Evolutionary conservation across 2,113 vertebrate genomes (phyloP).

Genomic region (Pipra filicauda): DNA sequence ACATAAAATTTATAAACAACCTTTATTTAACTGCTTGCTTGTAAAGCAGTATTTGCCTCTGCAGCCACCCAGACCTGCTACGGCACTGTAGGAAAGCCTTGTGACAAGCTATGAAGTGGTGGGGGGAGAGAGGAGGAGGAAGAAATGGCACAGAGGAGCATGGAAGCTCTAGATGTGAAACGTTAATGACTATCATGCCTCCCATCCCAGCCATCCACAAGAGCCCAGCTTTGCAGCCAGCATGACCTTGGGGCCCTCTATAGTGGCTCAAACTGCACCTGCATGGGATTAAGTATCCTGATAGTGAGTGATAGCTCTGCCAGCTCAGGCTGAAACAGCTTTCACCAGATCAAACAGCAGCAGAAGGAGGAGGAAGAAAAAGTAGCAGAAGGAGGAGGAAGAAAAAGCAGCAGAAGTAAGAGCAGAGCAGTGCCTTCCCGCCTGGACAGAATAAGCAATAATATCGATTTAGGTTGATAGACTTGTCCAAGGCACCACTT

Average conservation of each 20-base stretch:
- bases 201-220: slow-evolving; percentile 32
- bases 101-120: background rate
- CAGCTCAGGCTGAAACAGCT: slow-evolving; percentile 48
- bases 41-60: slow-evolving; percentile 32
- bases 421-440: background rate
- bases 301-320: slow-evolving; percentile 61
- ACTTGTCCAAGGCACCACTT: slow-evolving; percentile 53
- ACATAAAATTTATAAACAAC: slow-evolving; percentile 24
- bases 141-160: background rate
- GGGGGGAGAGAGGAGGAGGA: background rate
- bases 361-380: background rate
- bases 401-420: slow-evolving; percentile 28
- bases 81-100: background rate
- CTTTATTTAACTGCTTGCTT: slow-evolving; percentile 10
- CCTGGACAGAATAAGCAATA: slow-evolving; percentile 37
- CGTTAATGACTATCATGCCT: background rate
- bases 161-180: slow-evolving; percentile 38
- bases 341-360: slow-evolving; percentile 60
- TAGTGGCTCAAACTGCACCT: slow-evolving; percentile 70
- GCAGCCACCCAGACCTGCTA: background rate
- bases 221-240: background rate
- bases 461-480: slow-evolving; percentile 51
- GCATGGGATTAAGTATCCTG: slow-evolving; percentile 68
- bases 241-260: slow-evolving; percentile 55
- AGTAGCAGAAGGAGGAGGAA: background rate